These are phyloP conservation scores for Neocrepidodera transversa DNA, from an alignment of 2,888 invertebrate species.

Conservation along the genomic window DNA sequence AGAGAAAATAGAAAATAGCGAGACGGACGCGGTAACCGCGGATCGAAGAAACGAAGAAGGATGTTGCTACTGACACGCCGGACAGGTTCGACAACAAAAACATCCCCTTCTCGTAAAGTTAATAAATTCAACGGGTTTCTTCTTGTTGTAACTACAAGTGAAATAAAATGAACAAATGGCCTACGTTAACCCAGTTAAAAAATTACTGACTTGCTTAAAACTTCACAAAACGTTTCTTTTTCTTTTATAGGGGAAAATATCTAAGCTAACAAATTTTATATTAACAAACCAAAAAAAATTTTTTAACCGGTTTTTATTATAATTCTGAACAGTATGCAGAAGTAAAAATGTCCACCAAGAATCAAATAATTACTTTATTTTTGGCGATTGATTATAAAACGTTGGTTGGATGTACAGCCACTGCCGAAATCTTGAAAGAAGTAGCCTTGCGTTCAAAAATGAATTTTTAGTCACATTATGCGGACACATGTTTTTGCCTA, in stretches of 20 bases:
- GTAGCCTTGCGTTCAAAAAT: conserved; percentile 31
- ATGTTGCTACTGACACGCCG: conserved; percentile 26
- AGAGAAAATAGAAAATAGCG: conserved; percentile 29
- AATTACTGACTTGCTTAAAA: background rate
- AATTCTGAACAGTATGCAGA: no score
- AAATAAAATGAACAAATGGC: conserved; percentile 24
- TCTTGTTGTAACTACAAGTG: conserved; percentile 27
- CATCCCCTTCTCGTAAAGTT: conserved; percentile 25
- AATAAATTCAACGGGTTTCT: conserved; percentile 25
- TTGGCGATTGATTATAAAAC: background rate
- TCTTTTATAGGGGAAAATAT: background rate
- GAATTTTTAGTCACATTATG: conserved; percentile 50
- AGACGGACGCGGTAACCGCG: conserved; percentile 20
- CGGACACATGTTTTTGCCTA: conserved; percentile 51
- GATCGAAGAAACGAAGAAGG: conserved; percentile 28
- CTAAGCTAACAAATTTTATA: background rate
- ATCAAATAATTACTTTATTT: no score
- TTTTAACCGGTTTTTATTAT: no score
- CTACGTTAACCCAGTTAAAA: conserved; percentile 22
- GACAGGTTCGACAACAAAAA: conserved; percentile 31
- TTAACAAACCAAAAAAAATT: no score
- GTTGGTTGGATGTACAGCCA: background rate
- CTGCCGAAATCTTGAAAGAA: background rate
- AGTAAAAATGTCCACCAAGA: no score
- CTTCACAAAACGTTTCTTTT: conserved; percentile 3